A percentile compares a stretch with the other conserved stretches of the same genome.
Conservation (phyloP, 2,888 invertebrate genomes). For the Agrochola macilenta region DNA sequence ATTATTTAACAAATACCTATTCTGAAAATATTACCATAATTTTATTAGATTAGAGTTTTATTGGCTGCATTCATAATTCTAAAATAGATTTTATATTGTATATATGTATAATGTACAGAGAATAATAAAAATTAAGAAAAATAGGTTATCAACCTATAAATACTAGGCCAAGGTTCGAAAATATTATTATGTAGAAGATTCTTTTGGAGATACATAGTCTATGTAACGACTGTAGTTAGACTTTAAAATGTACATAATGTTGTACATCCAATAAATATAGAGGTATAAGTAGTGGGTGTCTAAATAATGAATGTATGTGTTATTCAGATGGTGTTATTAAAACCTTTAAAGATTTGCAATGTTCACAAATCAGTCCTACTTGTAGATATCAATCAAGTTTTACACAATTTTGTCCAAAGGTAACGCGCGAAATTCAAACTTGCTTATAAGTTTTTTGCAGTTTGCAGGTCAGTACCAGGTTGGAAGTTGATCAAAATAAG, state of each 20-base stretch:
- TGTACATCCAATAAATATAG: conserved; percentile 44
- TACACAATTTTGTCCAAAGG: neutral
- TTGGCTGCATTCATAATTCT: conserved; percentile 45
- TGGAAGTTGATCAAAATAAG: neutral
- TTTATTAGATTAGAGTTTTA: conserved; percentile 20
- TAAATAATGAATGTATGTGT: conserved; percentile 30
- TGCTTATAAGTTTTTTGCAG: neutral
- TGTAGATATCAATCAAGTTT: conserved; percentile 14
- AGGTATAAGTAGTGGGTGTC: conserved; percentile 51
- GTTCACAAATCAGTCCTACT: conserved; percentile 12
- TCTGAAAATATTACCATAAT: neutral
- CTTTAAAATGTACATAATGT: conserved; percentile 49
- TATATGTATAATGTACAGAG: conserved; percentile 63
- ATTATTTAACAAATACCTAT: neutral
- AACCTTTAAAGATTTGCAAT: conserved; percentile 16
- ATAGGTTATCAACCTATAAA: conserved; percentile 31
- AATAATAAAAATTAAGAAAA: conserved; percentile 29
- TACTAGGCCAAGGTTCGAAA: conserved; percentile 31
- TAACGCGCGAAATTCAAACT: too few relatives aligned
- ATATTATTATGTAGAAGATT: conserved; percentile 49
- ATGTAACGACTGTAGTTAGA: conserved; percentile 40
- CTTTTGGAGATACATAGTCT: conserved; percentile 32
- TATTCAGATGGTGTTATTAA: conserved; percentile 17
- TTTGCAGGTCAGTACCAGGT: too few relatives aligned
- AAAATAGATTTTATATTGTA: conserved; percentile 52